Conservation (phyloP, 2,797 vertebrate genomes). For the Rhinatrema bivittatum region DNA sequence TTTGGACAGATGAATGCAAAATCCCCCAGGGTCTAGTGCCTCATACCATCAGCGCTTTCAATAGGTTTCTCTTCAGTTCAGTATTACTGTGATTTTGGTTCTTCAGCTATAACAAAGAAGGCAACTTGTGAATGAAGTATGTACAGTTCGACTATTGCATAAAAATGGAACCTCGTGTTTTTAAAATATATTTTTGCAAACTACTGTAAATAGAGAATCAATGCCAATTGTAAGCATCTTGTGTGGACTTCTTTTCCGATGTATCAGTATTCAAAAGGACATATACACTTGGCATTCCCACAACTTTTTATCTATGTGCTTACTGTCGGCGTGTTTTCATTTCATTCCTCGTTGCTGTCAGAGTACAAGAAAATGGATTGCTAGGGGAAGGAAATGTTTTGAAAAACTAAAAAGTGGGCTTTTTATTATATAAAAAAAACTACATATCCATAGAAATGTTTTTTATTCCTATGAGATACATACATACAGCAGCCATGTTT, state of each 20-base stretch:
- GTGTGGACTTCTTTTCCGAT: conserved; percentile 22
- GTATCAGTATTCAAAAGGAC: conserved; percentile 39
- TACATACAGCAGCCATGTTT: conserved; percentile 29
- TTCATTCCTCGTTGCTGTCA: conserved; percentile 13
- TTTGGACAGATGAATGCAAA: conserved; percentile 30
- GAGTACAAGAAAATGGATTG: conserved; percentile 3
- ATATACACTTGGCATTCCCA: conserved; percentile 17
- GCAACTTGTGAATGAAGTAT: conserved; percentile 29
- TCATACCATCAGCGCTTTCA: conserved; percentile 28
- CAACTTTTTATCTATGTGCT: conserved; percentile 27
- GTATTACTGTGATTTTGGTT: conserved; percentile 55
- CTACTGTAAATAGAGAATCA: conserved; percentile 50
- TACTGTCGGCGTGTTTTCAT: conserved; percentile 25
- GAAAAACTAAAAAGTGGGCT: conserved; percentile 23
- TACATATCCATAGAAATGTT: conserved; percentile 15
- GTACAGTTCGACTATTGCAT: conserved; percentile 38
- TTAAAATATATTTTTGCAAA: conserved; percentile 42
- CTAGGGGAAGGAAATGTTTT: not conserved
- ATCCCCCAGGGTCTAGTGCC: conserved; percentile 13
- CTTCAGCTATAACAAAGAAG: conserved; percentile 31
- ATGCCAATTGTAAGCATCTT: conserved; percentile 30
- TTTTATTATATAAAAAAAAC: conserved; percentile 23
- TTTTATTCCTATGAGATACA: conserved; percentile 24
- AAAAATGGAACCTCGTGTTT: conserved; percentile 49
- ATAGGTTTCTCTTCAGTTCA: conserved; percentile 46